Conservation (phyloP, 2,888 invertebrate genomes). For the Apamea crenata region DNA sequence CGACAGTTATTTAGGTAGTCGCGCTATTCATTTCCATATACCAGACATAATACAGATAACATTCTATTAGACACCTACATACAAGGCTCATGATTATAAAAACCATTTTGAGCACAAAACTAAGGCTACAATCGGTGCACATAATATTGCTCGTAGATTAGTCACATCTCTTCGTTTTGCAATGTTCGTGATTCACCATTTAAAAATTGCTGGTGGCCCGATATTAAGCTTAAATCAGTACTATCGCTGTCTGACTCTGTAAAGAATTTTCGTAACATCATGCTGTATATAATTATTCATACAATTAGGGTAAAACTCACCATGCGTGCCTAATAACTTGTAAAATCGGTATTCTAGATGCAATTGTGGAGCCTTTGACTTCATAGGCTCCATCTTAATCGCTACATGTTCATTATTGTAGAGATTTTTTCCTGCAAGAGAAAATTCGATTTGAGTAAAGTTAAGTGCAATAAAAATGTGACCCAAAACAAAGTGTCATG, state of each 20-base stretch:
- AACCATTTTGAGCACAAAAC: slow-evolving; percentile 52
- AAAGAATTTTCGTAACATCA: slow-evolving; percentile 56
- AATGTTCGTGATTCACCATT: slow-evolving; percentile 67
- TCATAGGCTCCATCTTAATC: slow-evolving; percentile 99
- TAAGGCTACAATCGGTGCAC: slow-evolving; percentile 61
- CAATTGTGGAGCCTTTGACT: slow-evolving; percentile 99
- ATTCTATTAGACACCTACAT: background rate
- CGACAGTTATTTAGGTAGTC: slow-evolving; percentile 4
- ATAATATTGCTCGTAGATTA: slow-evolving; percentile 58
- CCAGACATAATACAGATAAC: slow-evolving; percentile 8
- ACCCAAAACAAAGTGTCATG: slow-evolving; percentile 8
- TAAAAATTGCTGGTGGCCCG: slow-evolving; percentile 43
- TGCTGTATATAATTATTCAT: slow-evolving; percentile 53
- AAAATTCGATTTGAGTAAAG: slow-evolving; percentile 64
- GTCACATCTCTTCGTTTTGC: slow-evolving; percentile 63
- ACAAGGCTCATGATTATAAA: background rate
- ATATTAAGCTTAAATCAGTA: slow-evolving; percentile 52
- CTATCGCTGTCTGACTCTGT: slow-evolving; percentile 33
- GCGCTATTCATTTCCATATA: slow-evolving; percentile 9
- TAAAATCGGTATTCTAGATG: slow-evolving; percentile 99
- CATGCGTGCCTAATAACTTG: slow-evolving; percentile 99
- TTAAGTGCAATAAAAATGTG: slow-evolving; percentile 24
- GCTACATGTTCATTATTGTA: slow-evolving; percentile 99
- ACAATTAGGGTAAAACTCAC: slow-evolving; percentile 90
- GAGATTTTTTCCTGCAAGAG: slow-evolving; percentile 98